Conservation (phyloP, 2,113 vertebrate species). For the Psettodes erumei region DNA sequence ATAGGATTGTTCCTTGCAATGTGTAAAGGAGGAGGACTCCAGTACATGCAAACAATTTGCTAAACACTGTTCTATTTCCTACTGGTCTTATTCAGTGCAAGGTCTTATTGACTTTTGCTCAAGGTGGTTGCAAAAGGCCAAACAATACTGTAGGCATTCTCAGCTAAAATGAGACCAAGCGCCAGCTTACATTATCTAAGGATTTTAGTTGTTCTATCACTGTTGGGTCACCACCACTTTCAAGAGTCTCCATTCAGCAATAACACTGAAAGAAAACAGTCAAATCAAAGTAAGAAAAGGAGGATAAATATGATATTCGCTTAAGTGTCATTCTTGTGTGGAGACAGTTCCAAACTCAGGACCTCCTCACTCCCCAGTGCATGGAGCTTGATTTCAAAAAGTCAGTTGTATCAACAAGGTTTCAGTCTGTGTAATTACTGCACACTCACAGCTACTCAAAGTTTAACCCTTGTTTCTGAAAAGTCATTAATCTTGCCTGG, state of each 20-base stretch:
- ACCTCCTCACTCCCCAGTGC: neutral
- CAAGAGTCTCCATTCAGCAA: neutral
- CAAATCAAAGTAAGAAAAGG: neutral
- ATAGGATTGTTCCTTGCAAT: neutral
- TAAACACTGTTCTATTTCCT: neutral
- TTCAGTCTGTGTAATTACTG: conserved; percentile 50
- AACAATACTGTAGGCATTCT: conserved; percentile 4
- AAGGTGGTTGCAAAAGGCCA: neutral
- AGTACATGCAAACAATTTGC: neutral
- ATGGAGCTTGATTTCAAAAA: conserved; percentile 25
- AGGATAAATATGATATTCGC: neutral
- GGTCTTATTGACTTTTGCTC: neutral
- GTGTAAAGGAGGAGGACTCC: neutral
- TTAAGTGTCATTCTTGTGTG: neutral
- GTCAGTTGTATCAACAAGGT: conserved; percentile 34
- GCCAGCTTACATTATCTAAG: neutral
- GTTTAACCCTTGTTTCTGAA: conserved; percentile 36
- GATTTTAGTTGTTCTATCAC: neutral
- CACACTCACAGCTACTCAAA: conserved; percentile 8
- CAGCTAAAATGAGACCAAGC: neutral
- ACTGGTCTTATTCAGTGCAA: neutral
- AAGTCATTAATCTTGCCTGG: conserved; percentile 43
- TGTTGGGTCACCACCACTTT: neutral
- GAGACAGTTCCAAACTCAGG: neutral
- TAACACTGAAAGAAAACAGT: neutral